Percentiles rank a stretch among this genome's conserved stretches.
phyloP scores from a whole-genome alignment of 2,113 vertebrate species.

The Accipiter virgatus region DNA sequence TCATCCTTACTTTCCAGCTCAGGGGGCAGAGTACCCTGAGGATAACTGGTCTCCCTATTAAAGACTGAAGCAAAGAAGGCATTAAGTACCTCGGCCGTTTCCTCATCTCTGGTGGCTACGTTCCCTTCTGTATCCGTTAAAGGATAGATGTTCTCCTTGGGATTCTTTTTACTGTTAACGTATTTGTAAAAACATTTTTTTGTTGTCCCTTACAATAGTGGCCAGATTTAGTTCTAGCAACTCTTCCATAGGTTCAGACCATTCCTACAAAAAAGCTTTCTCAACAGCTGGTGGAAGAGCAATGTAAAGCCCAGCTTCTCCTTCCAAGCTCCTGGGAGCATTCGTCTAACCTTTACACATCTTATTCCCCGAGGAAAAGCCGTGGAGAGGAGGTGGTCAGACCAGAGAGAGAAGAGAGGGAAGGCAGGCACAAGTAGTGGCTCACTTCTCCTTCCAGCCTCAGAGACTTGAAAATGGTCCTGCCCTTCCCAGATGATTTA shows the following conservation, averaged over 20 bases:
- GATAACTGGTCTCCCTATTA: no score
- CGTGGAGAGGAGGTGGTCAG: neutral
- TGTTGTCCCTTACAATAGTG: no score
- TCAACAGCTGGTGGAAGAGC: neutral
- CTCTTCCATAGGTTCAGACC: neutral
- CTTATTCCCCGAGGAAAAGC: neutral
- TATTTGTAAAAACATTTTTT: no score
- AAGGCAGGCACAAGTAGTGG: neutral
- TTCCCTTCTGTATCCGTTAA: no score
- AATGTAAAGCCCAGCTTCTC: fast-evolving
- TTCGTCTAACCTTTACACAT: neutral
- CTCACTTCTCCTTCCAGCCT: neutral
- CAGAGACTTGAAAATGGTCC: neutral
- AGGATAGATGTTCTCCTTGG: no score
- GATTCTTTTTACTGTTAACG: no score
- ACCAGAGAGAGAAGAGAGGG: neutral
- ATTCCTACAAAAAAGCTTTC: neutral
- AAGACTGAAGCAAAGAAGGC: no score
- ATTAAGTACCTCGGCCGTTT: no score
- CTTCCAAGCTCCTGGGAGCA: neutral
- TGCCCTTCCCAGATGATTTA: neutral
- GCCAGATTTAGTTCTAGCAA: no score
- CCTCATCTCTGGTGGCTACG: no score
- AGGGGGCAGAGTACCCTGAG: no score
- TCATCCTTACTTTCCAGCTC: no score